These are phyloP conservation scores for Sebastes oblongus DNA, from an alignment of 2,797 vertebrate species.

Conservation along the genomic window DNA sequence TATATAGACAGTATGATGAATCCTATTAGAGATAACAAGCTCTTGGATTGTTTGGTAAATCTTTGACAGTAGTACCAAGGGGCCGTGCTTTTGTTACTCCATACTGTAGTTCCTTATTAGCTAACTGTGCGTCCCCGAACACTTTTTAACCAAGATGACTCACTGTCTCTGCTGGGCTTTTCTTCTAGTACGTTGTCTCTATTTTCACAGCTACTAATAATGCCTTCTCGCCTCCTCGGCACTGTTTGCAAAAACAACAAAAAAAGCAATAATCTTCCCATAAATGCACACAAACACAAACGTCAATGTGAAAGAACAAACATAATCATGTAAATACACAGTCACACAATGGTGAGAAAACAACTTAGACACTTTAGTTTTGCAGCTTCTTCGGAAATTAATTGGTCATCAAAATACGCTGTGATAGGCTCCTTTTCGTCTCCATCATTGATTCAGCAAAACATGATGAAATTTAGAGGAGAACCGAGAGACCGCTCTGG, in stretches of 20 bases:
- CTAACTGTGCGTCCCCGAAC: constrained; percentile 32
- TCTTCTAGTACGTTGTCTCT: neutral
- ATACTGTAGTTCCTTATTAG: constrained; percentile 43
- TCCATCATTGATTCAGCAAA: constrained; percentile 56
- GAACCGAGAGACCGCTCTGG: constrained; percentile 15
- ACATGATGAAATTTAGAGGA: constrained; percentile 56
- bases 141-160: constrained; percentile 50
- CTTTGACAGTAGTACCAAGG: constrained; percentile 22
- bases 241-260: neutral
- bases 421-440: constrained; percentile 34
- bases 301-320: neutral
- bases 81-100: constrained; percentile 29
- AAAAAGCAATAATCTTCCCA: neutral
- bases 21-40: constrained; percentile 45
- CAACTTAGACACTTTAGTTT: constrained; percentile 20
- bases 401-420: constrained; percentile 26
- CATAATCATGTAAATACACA: neutral
- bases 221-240: neutral
- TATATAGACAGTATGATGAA: constrained; percentile 6
- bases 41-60: constrained; percentile 40
- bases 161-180: constrained; percentile 25
- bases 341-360: neutral
- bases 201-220: constrained; percentile 39
- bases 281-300: constrained; percentile 6
- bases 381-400: constrained; percentile 26